These are phyloP conservation scores for Microcebus ravelobensis DNA, from an alignment of 2,113 vertebrate species.

Conservation along the genomic window DNA sequence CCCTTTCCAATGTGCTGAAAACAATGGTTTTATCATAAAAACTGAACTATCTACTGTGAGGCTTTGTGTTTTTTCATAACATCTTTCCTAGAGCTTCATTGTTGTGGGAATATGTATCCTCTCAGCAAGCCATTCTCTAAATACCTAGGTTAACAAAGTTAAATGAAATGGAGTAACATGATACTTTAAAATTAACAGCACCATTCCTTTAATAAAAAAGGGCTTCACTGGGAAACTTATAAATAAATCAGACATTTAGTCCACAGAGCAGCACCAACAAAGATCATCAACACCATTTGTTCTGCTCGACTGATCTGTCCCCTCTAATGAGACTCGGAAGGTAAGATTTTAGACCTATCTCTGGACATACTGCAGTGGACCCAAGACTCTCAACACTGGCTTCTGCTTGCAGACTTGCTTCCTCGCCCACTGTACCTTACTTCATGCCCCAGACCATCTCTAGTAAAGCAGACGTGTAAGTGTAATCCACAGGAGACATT, in stretches of 20 bases:
- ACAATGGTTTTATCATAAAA: not conserved
- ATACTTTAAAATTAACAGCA: constrained; percentile 54
- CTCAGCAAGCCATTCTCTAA: constrained; percentile 1
- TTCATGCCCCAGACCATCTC: not conserved
- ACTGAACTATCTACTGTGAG: not conserved
- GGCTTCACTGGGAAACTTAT: constrained; percentile 27
- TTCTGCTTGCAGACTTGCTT: not conserved
- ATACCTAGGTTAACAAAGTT: constrained; percentile 25
- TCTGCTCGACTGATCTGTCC: not conserved
- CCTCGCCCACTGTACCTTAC: not conserved
- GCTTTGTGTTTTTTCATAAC: not conserved
- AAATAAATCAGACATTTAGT: constrained; percentile 43
- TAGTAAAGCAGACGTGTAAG: not conserved
- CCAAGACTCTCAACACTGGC: too few relatives aligned
- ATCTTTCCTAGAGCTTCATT: constrained; percentile 29
- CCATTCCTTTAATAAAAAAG: constrained; percentile 33
- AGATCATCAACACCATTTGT: not conserved
- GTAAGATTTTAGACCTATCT: not conserved
- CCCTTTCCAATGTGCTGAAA: not conserved
- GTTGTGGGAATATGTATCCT: not conserved
- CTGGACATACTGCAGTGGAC: accelerated
- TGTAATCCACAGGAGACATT: not conserved
- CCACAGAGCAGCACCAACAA: not conserved
- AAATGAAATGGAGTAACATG: not conserved
- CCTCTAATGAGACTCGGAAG: not conserved